A percentile compares a stretch with the other conserved stretches of the same genome.
These are phyloP conservation scores for Panulirus ornatus DNA, from an alignment of 1,140 invertebrate species.

Conservation along the genomic window DNA sequence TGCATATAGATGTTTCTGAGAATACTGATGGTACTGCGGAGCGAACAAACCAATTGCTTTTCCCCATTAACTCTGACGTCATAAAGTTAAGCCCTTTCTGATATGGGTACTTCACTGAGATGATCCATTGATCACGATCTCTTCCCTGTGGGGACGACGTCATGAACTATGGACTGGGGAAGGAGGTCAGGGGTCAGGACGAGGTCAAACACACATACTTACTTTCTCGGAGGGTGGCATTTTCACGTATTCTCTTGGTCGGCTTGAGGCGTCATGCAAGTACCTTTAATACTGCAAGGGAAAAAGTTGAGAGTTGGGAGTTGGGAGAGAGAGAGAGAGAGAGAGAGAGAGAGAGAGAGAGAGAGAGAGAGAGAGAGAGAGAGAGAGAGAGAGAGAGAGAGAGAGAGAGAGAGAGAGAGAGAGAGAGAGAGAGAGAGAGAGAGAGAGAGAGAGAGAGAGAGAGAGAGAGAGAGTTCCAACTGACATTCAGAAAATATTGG, in stretches of 20 bases:
- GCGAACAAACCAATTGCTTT: too few relatives aligned
- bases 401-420: slow-evolving; percentile 21
- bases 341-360: background rate
- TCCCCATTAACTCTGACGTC: too few relatives aligned
- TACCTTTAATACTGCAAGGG: slow-evolving; percentile 7
- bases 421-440: slow-evolving; percentile 32
- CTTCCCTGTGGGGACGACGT: background rate
- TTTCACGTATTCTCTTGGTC: slow-evolving; percentile 40
- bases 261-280: slow-evolving; percentile 12
- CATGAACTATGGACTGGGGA: background rate
- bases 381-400: slow-evolving; percentile 32
- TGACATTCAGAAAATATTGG: slow-evolving; percentile 7
- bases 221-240: background rate
- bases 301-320: background rate
- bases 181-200: background rate
- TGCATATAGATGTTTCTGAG: too few relatives aligned
- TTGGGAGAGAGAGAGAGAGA: background rate
- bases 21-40: too few relatives aligned
- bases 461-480: background rate
- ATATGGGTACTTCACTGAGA: too few relatives aligned
- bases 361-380: background rate
- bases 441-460: slow-evolving; percentile 35
- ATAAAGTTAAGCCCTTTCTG: too few relatives aligned
- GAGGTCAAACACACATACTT: too few relatives aligned
- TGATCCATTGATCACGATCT: too few relatives aligned